These are phyloP conservation scores for Dendrolimus punctatus DNA, from an alignment of 1,140 invertebrate species.

Conservation along the genomic window DNA sequence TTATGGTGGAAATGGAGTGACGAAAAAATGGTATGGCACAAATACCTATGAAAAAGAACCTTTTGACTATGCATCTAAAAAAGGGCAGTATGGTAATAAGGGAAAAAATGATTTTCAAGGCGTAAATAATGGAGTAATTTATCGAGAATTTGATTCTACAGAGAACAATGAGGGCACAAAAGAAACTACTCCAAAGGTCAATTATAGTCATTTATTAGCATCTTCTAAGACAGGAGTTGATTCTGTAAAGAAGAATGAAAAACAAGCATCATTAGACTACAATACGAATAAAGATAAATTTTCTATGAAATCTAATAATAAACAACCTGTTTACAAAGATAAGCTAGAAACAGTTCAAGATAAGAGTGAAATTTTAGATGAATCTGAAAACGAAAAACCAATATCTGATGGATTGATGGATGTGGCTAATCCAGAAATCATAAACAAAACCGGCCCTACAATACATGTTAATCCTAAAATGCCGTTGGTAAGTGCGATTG, in stretches of 20 bases:
- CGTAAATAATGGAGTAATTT: background rate
- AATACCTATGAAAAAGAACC: conserved; percentile 13
- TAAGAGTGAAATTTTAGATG: background rate
- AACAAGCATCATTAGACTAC: background rate
- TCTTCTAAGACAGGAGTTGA: background rate
- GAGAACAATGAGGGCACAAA: background rate
- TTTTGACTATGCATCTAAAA: conserved; percentile 26
- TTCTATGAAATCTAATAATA: background rate
- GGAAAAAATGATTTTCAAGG: background rate
- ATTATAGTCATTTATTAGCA: background rate
- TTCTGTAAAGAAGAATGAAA: background rate
- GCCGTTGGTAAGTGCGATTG: no score
- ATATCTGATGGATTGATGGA: no score
- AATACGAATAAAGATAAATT: background rate
- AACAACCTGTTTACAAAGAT: no score
- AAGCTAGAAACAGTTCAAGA: no score
- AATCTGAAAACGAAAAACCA: background rate
- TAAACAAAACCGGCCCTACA: no score
- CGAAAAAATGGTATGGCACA: conserved; percentile 17
- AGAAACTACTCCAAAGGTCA: background rate
- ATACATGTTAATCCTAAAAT: no score
- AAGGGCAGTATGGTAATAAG: conserved; percentile 35
- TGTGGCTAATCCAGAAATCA: no score
- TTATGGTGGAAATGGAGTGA: conserved; percentile 21
- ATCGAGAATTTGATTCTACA: background rate